phyloP scores from a whole-genome alignment of 2,888 invertebrate genomes.

The Dryobotodes eremita region DNA sequence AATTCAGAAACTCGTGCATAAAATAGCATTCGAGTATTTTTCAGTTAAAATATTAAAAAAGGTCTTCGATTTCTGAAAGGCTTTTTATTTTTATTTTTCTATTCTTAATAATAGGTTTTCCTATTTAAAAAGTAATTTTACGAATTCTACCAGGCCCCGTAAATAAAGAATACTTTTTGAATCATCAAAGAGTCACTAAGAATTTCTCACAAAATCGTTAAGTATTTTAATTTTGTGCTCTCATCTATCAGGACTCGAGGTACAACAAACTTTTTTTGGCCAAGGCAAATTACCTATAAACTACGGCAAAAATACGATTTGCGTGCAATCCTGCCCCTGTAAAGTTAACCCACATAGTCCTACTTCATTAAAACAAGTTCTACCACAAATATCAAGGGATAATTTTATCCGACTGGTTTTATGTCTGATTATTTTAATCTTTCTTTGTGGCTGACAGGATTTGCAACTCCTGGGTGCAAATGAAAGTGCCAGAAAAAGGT shows the following conservation, averaged over 20 bases:
- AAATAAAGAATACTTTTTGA: background rate
- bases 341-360: background rate
- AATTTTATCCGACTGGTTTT: conserved; percentile 36
- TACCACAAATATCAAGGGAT: conserved; percentile 10
- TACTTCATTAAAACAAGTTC: conserved; percentile 22
- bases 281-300: background rate
- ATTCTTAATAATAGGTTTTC: too few relatives aligned
- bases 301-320: background rate
- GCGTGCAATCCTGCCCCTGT: background rate
- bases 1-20: conserved; percentile 10
- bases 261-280: background rate
- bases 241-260: background rate
- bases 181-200: background rate
- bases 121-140: background rate
- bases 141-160: background rate
- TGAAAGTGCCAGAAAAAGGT: conserved; percentile 66
- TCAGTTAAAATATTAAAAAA: background rate
- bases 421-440: conserved; percentile 4
- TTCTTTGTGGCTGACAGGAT: conserved; percentile 44
- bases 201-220: background rate
- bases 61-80: too few relatives aligned
- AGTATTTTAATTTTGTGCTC: background rate
- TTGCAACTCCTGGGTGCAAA: conserved; percentile 45
- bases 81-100: background rate
- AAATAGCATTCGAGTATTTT: background rate